Evolutionary conservation across 2,113 vertebrate species (phyloP), one percentile per base, ranked within the genome.

Genomic region (Megatriorchis doriae): DNA sequence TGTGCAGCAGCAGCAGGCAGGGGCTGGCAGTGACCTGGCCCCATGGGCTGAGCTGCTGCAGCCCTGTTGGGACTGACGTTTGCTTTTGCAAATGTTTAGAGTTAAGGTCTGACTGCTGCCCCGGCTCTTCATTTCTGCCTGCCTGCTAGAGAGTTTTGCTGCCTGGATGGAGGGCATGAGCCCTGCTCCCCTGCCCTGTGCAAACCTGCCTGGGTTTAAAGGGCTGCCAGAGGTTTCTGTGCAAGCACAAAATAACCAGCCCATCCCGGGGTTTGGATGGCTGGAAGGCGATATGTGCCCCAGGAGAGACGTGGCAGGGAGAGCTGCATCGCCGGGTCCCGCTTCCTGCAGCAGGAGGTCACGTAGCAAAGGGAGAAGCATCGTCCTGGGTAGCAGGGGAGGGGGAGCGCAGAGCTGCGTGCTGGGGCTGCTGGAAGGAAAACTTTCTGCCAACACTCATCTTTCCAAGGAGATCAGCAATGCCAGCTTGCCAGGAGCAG

Each of bases 131-230:
- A 4, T 52, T 74, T 82, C 70, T 58, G 56, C 48, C 17, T 10
- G 0, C 48, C 18, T 22, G 14, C 56, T 7, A 14, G 42, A 42
- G 58, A 18, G 32, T 42, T 91, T 55, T 71, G 56, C 42, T 79
- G 65, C 85, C 66, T 26, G 16, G 23, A 29, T 7, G 17, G n/a
- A 53, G 29, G 7, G 29, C 2, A 4, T 10, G 2, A 66, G 47
- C 68, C 56, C 47, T 0, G 0, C 10, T 89, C 6, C 21, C 81
- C 66, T 53, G 56, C 53, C n/a, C 66, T 0, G 0, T 22, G 48
- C 25, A 36, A 45, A 47, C 29, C 40, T 53, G 32, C 43, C 55
- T 2, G 31, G 27, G 36, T n/a, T 38, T 38, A 32, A 48, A 22
- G 65, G 52, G 36, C 50, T 80, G 82, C 31, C 3, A 9, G 52